These are phyloP conservation scores for Pitta sordida DNA, from an alignment of 2,113 vertebrate species.

Conservation along the genomic window DNA sequence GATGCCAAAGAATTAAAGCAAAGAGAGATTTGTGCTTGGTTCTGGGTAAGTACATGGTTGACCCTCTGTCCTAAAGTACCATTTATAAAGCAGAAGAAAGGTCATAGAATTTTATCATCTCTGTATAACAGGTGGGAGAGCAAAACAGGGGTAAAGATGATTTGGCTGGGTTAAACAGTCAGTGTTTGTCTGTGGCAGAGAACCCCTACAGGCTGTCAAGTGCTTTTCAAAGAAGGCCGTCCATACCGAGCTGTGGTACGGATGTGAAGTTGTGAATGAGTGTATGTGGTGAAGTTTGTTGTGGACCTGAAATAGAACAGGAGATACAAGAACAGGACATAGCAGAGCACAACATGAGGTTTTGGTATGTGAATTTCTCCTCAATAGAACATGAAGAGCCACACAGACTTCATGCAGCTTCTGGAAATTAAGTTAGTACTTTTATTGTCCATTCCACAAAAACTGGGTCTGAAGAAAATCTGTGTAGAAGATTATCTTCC, in stretches of 20 bases:
- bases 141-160: not conserved
- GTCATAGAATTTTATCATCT: not conserved
- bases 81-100: not conserved
- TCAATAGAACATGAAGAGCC: not conserved
- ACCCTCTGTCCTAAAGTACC: not conserved
- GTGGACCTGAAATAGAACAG: not conserved
- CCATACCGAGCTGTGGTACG: not conserved
- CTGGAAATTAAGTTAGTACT: not conserved
- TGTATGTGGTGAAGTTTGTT: not conserved
- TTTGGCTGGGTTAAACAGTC: not conserved
- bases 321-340: not conserved
- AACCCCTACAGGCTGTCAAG: not conserved
- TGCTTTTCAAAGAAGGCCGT: not conserved
- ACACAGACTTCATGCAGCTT: not conserved
- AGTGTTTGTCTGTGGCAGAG: not conserved
- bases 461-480: not conserved
- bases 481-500: not conserved
- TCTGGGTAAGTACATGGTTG: not conserved
- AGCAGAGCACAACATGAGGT: not conserved
- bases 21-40: not conserved
- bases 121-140: not conserved
- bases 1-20: not conserved
- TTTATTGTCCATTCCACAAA: not conserved
- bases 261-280: not conserved
- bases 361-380: not conserved